Conservation (phyloP, 2,797 vertebrate species). For the Sciaenops ocellatus region DNA sequence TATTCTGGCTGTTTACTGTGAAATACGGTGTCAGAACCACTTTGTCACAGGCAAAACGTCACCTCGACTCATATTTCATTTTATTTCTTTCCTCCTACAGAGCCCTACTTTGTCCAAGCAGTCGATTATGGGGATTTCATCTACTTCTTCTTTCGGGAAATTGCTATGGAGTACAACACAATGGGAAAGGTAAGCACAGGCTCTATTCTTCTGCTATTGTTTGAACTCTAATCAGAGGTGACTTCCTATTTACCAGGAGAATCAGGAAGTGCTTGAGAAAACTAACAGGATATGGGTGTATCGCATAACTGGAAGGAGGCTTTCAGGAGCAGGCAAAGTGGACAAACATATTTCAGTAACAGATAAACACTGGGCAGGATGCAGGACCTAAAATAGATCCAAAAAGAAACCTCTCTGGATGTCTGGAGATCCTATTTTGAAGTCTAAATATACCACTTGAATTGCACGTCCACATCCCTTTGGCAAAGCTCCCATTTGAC, state of each 20-base stretch:
- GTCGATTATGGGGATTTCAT: slow-evolving; percentile 97
- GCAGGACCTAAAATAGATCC: slow-evolving; percentile 76
- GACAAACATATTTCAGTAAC: slow-evolving; percentile 64
- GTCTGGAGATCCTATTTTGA: slow-evolving; percentile 70
- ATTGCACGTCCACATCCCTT: slow-evolving; percentile 54
- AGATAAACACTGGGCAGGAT: slow-evolving; percentile 79
- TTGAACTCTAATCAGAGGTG: slow-evolving; percentile 77
- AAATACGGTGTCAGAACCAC: slow-evolving; percentile 70
- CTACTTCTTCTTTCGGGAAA: slow-evolving; percentile 99
- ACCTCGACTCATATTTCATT: slow-evolving; percentile 47
- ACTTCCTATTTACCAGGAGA: slow-evolving; percentile 77
- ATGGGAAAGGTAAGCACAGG: slow-evolving; percentile 94
- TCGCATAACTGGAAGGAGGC: slow-evolving; percentile 66
- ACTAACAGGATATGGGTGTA: slow-evolving; percentile 84
- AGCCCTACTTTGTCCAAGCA: slow-evolving; percentile 97
- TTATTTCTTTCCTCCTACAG: slow-evolving; percentile 76
- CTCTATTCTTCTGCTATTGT: slow-evolving; percentile 62
- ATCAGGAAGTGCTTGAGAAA: slow-evolving; percentile 76
- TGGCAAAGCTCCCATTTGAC: slow-evolving; percentile 51
- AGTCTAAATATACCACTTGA: slow-evolving; percentile 76
- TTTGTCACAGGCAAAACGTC: slow-evolving; percentile 60
- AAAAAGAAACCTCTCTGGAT: slow-evolving; percentile 60
- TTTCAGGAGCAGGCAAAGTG: slow-evolving; percentile 79
- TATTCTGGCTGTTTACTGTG: slow-evolving; percentile 68
- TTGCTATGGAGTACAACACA: slow-evolving; percentile 99